phyloP scores from a whole-genome alignment of 2,113 vertebrate genomes.

The Forbesichthys papilliferus region DNA sequence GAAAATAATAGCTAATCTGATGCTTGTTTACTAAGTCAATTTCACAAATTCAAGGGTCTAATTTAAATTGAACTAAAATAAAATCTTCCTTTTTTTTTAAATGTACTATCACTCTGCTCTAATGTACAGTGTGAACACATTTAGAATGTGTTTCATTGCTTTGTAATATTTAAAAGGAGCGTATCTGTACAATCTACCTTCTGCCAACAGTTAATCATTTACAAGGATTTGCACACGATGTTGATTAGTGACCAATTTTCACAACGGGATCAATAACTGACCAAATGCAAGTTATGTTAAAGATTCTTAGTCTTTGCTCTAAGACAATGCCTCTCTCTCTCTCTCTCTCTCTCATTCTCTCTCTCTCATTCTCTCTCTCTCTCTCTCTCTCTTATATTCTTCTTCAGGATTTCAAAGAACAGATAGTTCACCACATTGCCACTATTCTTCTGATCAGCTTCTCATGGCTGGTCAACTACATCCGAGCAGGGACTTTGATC shows the following conservation, averaged over 20 bases:
- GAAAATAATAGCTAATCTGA: neutral
- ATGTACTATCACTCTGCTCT: neutral
- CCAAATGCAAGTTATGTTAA: conserved; percentile 1
- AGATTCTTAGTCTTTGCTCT: neutral
- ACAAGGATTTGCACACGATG: neutral
- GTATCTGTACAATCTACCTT: neutral
- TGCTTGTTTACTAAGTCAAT: conserved; percentile 17
- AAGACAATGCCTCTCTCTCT: neutral
- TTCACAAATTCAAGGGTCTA: conserved; percentile 15
- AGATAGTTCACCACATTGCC: conserved; percentile 91
- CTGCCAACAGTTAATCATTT: conserved; percentile 53
- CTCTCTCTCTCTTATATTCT: neutral
- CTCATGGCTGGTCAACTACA: conserved; percentile 93
- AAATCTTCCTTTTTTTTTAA: conserved; percentile 1
- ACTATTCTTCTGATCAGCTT: conserved; percentile 91
- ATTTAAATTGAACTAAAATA: conserved; percentile 32
- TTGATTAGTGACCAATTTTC: conserved; percentile 42
- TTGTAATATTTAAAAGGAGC: neutral
- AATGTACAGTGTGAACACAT: too few species aligned
- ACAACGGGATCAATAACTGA: conserved; percentile 51
- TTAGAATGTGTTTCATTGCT: neutral
- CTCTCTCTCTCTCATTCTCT: neutral
- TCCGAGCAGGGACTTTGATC: conserved; percentile 90
- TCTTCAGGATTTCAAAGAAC: conserved; percentile 91
- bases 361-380: neutral